Conservation (phyloP, 2,888 invertebrate species). For the Ectemnius cavifrons region DNA sequence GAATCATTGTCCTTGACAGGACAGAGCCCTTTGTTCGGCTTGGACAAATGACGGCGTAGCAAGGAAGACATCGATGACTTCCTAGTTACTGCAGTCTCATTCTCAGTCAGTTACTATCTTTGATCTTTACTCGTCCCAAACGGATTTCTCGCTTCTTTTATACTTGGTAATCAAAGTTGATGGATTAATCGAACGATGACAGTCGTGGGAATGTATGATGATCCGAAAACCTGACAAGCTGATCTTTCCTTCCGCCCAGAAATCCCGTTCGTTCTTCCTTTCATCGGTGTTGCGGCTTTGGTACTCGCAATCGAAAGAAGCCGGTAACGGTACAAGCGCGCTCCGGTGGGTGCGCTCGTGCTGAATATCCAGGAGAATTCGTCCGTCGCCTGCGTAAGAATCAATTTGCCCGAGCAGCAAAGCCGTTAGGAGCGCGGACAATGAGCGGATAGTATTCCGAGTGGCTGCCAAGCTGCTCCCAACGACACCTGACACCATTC, state of each 20-base stretch:
- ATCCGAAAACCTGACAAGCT: not conserved
- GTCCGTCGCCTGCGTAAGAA: slow-evolving; percentile 51
- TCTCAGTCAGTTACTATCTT: not conserved
- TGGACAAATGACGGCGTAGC: slow-evolving; percentile 33
- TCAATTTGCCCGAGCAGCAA: slow-evolving; percentile 47
- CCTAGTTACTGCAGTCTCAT: not conserved
- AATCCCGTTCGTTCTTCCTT: slow-evolving; percentile 46
- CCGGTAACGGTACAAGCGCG: slow-evolving; percentile 55
- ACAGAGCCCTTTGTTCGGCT: slow-evolving; percentile 33
- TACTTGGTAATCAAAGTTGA: not conserved
- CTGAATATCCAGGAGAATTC: slow-evolving; percentile 24
- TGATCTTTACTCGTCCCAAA: not conserved
- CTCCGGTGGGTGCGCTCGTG: slow-evolving; percentile 42
- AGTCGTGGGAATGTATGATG: not conserved
- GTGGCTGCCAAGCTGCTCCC: no score
- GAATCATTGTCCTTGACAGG: slow-evolving; percentile 56
- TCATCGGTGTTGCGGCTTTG: not conserved
- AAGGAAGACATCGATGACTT: no score
- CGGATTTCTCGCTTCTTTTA: not conserved
- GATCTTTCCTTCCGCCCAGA: not conserved
- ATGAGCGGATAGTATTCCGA: slow-evolving; percentile 9
- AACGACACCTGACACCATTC: no score
- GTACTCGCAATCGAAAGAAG: slow-evolving; percentile 32
- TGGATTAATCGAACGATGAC: not conserved
- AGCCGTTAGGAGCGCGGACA: slow-evolving; percentile 42